phyloP scores from a whole-genome alignment of 2,888 invertebrate genomes.

The Lycophotia porphyrea region DNA sequence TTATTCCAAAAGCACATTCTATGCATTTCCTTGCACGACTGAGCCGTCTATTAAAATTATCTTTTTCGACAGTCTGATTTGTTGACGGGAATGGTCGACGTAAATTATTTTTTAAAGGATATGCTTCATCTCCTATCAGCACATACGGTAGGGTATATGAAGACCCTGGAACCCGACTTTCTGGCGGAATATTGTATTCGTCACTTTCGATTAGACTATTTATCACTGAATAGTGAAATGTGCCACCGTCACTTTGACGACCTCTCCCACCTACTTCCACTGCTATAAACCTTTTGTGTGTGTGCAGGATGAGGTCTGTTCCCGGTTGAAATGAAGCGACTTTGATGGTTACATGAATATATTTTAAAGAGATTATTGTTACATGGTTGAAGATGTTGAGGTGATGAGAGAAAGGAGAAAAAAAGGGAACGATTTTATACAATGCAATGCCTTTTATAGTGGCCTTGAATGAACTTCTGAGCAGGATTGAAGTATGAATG shows the following conservation, averaged over 20 bases:
- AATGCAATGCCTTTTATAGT: no score
- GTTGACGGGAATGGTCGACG: constrained; percentile 52
- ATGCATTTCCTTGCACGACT: constrained; percentile 48
- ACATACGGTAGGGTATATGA: constrained; percentile 16
- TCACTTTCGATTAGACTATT: constrained; percentile 44
- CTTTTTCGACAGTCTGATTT: constrained; percentile 27
- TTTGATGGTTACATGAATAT: no score
- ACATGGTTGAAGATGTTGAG: no score
- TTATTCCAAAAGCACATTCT: constrained; percentile 56
- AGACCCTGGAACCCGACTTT: constrained; percentile 23
- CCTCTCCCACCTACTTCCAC: constrained; percentile 46
- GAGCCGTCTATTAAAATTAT: constrained; percentile 55
- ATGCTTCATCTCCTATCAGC: constrained; percentile 56
- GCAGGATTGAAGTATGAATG: no score
- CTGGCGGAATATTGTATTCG: constrained; percentile 29
- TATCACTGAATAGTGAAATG: constrained; percentile 50
- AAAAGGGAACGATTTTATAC: no score
- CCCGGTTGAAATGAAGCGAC: no score
- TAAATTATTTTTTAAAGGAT: constrained; percentile 54
- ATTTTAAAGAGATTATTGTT: no score
- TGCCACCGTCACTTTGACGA: constrained; percentile 47
- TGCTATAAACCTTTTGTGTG: constrained; percentile 8
- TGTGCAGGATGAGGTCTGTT: no score
- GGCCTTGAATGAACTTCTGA: no score
- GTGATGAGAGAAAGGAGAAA: no score